These are phyloP conservation scores for Rhadinocentrus ornatus DNA, from an alignment of 2,797 vertebrate genomes.

Conservation along the genomic window DNA sequence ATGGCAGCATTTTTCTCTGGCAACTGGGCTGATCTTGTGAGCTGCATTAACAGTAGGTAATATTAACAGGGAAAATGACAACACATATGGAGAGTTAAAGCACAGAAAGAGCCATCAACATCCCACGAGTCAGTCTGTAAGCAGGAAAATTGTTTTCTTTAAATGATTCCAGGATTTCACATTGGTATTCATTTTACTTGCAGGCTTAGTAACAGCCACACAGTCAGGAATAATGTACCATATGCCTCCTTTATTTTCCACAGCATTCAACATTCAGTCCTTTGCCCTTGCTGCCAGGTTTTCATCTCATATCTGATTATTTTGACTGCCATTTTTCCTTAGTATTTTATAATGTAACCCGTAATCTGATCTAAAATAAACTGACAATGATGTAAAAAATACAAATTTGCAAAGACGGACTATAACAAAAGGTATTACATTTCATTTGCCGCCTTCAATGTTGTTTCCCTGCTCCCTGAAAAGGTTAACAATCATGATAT, in stretches of 20 bases:
- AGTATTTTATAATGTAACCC: slow-evolving; percentile 34
- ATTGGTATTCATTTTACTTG: slow-evolving; percentile 50
- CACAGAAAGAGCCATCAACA: slow-evolving; percentile 14
- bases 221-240: slow-evolving; percentile 57
- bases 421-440: slow-evolving; percentile 31
- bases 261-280: slow-evolving; percentile 44
- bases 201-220: slow-evolving; percentile 39
- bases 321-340: slow-evolving; percentile 41
- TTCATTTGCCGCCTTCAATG: slow-evolving; percentile 8
- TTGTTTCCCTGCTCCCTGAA: slow-evolving; percentile 5
- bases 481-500: slow-evolving; percentile 12
- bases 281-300: slow-evolving; percentile 35
- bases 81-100: slow-evolving; percentile 21
- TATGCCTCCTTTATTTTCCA: slow-evolving; percentile 62
- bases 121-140: slow-evolving; percentile 14
- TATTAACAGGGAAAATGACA: slow-evolving; percentile 26
- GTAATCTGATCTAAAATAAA: slow-evolving; percentile 33
- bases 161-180: slow-evolving; percentile 25
- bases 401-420: slow-evolving; percentile 25
- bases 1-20: too few relatives aligned
- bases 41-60: not conserved
- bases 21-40: slow-evolving; percentile 5
- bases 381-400: slow-evolving; percentile 37
- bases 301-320: slow-evolving; percentile 48
- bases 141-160: slow-evolving; percentile 12